These are phyloP conservation scores for Phacellophora camtschatica DNA, from an alignment of 30 jellyfish, hydroid and myxozoan species.

Conservation along the genomic window DNA sequence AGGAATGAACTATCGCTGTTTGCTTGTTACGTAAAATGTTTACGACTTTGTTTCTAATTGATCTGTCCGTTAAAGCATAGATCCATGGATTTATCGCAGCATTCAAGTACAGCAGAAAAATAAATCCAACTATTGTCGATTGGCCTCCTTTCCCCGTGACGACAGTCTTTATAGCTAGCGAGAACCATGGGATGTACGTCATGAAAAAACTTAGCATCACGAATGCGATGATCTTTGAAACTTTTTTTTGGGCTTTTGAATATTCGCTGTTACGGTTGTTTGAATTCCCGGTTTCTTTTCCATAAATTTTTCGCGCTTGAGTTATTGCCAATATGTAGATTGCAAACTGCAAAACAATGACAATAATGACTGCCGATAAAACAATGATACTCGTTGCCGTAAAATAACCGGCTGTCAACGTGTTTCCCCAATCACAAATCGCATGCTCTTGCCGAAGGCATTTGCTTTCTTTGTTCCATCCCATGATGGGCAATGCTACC, in stretches of 20 bases:
- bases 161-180: slow-evolving; percentile 46
- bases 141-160: slow-evolving; percentile 50
- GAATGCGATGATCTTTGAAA: slow-evolving; percentile 32
- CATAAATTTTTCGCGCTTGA: slow-evolving; percentile 5
- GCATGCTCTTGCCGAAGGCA: slow-evolving; percentile 43
- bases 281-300: too few relatives aligned
- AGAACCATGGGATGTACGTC: slow-evolving; percentile 65
- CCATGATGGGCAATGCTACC: slow-evolving; percentile 33
- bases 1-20: too few relatives aligned
- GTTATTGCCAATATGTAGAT: slow-evolving; percentile 27
- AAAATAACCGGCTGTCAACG: slow-evolving; percentile 10
- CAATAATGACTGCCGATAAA: slow-evolving; percentile 37
- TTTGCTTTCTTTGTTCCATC: slow-evolving; percentile 20
- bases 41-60: slow-evolving; percentile 20
- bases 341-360: slow-evolving; percentile 23
- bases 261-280: neutral
- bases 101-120: slow-evolving; percentile 17
- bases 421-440: slow-evolving; percentile 49
- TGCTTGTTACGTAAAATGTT: slow-evolving; percentile 9
- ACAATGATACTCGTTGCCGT: slow-evolving; percentile 42
- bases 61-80: slow-evolving; percentile 44
- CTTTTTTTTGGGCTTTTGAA: slow-evolving; percentile 24
- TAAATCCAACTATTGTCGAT: slow-evolving; percentile 2
- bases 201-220: slow-evolving; percentile 35
- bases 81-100: slow-evolving; percentile 46